Evolutionary conservation across 2,888 invertebrate genomes (phyloP).

Genomic region (Pammene aurita): DNA sequence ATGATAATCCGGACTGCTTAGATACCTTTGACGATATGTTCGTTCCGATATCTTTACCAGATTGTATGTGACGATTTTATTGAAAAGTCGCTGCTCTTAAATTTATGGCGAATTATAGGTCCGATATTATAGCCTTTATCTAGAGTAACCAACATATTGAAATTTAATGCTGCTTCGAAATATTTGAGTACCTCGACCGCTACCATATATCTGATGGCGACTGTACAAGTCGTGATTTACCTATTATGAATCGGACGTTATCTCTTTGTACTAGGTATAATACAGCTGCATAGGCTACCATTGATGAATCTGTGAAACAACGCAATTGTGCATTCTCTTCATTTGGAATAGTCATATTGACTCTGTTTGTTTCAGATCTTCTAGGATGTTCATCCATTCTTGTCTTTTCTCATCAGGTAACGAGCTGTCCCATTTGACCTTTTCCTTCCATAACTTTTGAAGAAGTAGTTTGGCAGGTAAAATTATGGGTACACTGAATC

Average conservation of each 20-base stretch:
- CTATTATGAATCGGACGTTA: neutral
- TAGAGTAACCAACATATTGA: too few species aligned
- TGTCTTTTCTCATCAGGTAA: neutral
- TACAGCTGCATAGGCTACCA: neutral
- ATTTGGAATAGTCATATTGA: neutral
- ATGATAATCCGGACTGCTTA: too few species aligned
- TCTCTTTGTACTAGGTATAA: neutral
- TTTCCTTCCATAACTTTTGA: neutral
- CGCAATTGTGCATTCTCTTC: neutral
- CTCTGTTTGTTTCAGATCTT: slow-evolving; percentile 21
- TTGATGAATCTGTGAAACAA: slow-evolving; percentile 11
- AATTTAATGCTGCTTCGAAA: too few species aligned
- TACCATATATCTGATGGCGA: too few species aligned
- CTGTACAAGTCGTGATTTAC: slow-evolving; percentile 6
- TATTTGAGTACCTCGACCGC: too few species aligned
- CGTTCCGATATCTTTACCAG: too few species aligned
- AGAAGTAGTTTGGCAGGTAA: neutral
- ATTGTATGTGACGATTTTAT: too few species aligned
- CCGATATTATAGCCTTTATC: too few species aligned
- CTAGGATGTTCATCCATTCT: slow-evolving; percentile 14
- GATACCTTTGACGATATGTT: too few species aligned
- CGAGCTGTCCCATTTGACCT: neutral
- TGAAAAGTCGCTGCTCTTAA: too few species aligned
- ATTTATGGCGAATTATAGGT: too few species aligned
- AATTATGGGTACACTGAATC: neutral